Evolutionary conservation across 1,140 invertebrate species (phyloP).

Genomic region (Aphis gossypii): DNA sequence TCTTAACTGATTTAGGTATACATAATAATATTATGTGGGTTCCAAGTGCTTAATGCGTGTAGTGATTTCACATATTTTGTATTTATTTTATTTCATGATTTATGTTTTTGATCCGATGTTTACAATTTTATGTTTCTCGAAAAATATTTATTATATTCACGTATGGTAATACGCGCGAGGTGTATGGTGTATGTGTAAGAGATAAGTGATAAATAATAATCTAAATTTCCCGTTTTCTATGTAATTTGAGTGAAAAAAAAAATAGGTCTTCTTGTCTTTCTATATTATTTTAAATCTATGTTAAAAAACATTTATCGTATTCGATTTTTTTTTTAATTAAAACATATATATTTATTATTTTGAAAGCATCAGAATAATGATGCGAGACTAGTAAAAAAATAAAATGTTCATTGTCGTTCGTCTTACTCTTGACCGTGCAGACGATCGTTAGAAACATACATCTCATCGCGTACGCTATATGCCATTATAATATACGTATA

Average conservation of each 20-base stretch:
- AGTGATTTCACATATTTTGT: background rate
- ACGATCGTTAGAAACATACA: slow-evolving; percentile 26
- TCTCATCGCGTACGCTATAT: background rate
- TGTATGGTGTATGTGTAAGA: no score
- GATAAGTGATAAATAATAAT: background rate
- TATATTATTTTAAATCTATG: background rate
- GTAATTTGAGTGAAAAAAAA: background rate
- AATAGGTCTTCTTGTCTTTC: background rate
- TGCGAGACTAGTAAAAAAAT: background rate
- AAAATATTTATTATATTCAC: no score
- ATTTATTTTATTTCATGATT: background rate
- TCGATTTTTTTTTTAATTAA: slow-evolving; percentile 33
- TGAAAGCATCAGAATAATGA: slow-evolving; percentile 3
- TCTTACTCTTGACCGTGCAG: background rate
- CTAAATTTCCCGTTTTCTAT: background rate
- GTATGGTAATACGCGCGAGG: no score
- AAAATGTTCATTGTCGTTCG: background rate
- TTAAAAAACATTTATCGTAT: background rate
- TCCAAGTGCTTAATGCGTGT: background rate
- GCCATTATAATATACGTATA: background rate
- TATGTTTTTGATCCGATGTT: background rate
- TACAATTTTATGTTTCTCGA: background rate
- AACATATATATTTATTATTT: slow-evolving; percentile 22
- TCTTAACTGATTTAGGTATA: background rate
- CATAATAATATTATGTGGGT: background rate